Percentiles rank a stretch among this genome's conserved stretches.
Evolutionary conservation across 2,113 vertebrate species (phyloP).

Genomic region (Indri indri): DNA sequence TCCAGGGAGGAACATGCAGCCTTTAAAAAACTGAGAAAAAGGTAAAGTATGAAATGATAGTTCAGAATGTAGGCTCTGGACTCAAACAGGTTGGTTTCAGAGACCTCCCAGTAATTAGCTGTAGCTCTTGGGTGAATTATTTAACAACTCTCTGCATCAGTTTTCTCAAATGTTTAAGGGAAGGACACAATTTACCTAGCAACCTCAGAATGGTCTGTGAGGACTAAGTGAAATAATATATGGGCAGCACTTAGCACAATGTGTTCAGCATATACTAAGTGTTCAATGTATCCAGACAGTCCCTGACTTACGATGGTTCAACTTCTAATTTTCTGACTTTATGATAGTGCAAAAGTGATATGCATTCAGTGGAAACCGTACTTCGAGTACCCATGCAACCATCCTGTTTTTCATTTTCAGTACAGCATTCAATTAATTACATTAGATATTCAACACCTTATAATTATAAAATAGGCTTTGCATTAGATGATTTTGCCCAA

Average conservation of each 20-base stretch:
- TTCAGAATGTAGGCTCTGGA: not conserved
- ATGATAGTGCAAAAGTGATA: not conserved
- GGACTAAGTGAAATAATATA: not conserved
- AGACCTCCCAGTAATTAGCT: not conserved
- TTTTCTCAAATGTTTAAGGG: not conserved
- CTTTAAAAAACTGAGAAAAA: not conserved
- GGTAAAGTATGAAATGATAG: not conserved
- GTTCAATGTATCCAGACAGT: not conserved
- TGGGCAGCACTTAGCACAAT: not conserved
- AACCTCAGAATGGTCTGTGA: not conserved
- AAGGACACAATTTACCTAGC: not conserved
- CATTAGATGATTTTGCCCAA: not conserved
- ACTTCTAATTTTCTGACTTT: not conserved
- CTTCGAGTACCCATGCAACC: not conserved
- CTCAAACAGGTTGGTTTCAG: not conserved
- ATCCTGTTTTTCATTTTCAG: not conserved
- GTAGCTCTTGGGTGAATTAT: not conserved
- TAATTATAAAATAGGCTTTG: not conserved
- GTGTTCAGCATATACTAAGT: not conserved
- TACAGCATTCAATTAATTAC: not conserved
- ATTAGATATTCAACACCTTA: not conserved
- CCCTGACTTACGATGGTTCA: not conserved
- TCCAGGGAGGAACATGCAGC: not conserved
- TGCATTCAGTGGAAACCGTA: not conserved
- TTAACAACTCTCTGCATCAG: not conserved